These are phyloP conservation scores for Jacana jacana DNA, from an alignment of 2,113 vertebrate species.

Conservation along the genomic window DNA sequence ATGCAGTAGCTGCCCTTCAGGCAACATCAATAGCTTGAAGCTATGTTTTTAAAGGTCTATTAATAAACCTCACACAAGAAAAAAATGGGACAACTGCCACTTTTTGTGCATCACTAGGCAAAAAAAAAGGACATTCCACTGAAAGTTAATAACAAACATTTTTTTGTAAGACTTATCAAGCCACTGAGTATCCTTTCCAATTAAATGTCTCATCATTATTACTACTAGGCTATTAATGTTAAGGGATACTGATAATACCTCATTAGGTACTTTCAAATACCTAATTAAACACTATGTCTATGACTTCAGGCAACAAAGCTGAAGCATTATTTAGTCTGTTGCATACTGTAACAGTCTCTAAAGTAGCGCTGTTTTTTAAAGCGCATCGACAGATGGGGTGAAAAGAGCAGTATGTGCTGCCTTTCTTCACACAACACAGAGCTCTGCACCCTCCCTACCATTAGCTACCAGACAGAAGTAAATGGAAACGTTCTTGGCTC, in stretches of 20 bases:
- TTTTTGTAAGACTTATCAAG: background rate
- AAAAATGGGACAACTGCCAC: background rate
- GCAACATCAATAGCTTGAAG: background rate
- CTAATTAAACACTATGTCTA: background rate
- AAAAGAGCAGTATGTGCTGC: fast-evolving
- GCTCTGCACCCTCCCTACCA: background rate
- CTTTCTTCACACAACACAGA: background rate
- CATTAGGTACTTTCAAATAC: background rate
- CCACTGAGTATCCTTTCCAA: constrained; percentile 3
- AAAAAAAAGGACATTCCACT: constrained; percentile 10
- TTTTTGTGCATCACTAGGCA: constrained; percentile 1
- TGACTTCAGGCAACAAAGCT: background rate
- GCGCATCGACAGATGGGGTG: background rate
- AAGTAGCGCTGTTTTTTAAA: background rate
- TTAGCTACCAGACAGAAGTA: background rate
- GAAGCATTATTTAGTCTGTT: background rate
- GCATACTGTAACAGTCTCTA: background rate
- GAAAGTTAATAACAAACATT: background rate
- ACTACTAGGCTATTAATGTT: background rate
- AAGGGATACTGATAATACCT: background rate
- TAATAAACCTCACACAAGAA: constrained; percentile 34
- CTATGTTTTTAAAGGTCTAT: constrained; percentile 41
- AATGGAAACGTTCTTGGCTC: background rate
- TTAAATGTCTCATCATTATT: background rate
- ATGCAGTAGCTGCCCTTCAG: background rate